Base-by-base conservation (phyloP, 2,888 invertebrate genomes). In the Ennomos fuscantarius region DNA sequence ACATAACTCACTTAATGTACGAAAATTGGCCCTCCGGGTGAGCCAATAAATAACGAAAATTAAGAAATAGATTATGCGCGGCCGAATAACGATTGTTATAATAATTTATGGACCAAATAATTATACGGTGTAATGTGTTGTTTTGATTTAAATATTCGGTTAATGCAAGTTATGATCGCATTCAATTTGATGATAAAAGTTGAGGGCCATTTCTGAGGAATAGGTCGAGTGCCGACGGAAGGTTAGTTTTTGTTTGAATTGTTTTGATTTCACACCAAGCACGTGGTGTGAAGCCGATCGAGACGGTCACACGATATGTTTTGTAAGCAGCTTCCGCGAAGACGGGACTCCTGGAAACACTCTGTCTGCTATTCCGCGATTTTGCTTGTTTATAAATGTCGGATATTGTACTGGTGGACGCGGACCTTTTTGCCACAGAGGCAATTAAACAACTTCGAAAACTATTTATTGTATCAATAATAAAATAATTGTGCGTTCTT, bases 271-370 rank as follows among this genome's bases (percentile, higher is more conserved):
- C 13, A 33, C 39, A 11, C 8, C 11, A 47, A 48, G 31, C 36
- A 46, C 42, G 42, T 39, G 47, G 41, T 9, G 24, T 39, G 11
- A 55, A 60, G 64, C 58, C 63, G 60, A 60, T 62, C 60, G 68
- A 74, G 74, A 74, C 78, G 64, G 69, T 60, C 72, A 72, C 72
- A 68, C 70, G 78, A 80, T 69, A 74, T 72, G 78, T 77, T 78
- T 79, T 62, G 65, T 62, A 72, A 68, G 65, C 69, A 63, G 55
- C 60, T 79, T 65, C 81, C 59, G 51, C 67, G 81, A 78, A 80
- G 55, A 56, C 41, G 55, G 55, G 58, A 63, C 58, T 78, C 73
- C 70, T 72, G 78, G 79, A 78, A 78, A 66, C 72, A 63, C 60
- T 53, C 69, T 59, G 66, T 65, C 66, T 63, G 56, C 56, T 40